phyloP scores from a whole-genome alignment of 2,888 invertebrate genomes.

The Caenorhabditis sp. region DNA sequence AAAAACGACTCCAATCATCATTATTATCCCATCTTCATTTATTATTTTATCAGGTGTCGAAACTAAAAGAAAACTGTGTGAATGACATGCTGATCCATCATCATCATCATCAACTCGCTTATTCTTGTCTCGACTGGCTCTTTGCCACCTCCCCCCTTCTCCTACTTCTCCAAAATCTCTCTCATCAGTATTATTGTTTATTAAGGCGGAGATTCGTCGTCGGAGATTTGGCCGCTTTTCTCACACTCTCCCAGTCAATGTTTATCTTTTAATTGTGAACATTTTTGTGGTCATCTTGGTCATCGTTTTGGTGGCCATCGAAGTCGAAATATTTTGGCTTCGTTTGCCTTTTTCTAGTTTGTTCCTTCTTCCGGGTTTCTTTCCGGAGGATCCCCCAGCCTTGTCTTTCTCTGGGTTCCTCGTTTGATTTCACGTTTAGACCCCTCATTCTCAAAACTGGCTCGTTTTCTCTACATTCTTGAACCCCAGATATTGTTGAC shows the following conservation, averaged over 20 bases:
- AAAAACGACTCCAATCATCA: conserved; percentile 22
- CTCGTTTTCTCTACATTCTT: not conserved
- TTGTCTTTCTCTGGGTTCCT: not conserved
- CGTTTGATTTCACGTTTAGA: not conserved
- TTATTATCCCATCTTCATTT: conserved; percentile 17
- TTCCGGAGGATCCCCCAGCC: not conserved
- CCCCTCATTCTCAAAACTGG: too few relatives aligned
- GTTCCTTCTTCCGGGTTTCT: not conserved
- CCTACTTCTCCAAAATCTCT: conserved; percentile 1
- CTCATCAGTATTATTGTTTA: conserved; percentile 56
- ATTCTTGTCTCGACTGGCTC: conserved; percentile 5
- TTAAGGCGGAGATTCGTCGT: conserved; percentile 45
- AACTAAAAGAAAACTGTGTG: conserved; percentile 54
- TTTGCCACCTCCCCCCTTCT: conserved; percentile 1
- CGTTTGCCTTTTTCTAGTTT: not conserved
- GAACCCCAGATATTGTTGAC: not conserved
- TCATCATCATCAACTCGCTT: conserved; percentile 41
- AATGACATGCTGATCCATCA: conserved; percentile 63
- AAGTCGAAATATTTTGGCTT: not conserved
- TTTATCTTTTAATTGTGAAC: conserved; percentile 49
- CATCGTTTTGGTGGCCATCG: not conserved
- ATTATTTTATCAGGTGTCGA: conserved; percentile 62
- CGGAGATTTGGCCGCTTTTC: conserved; percentile 31
- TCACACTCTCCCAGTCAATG: conserved; percentile 22
- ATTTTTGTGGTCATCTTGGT: conserved; percentile 13